Conservation (phyloP, 53 echinoderm and acorn worm species). For the Pentamera pediparva region DNA sequence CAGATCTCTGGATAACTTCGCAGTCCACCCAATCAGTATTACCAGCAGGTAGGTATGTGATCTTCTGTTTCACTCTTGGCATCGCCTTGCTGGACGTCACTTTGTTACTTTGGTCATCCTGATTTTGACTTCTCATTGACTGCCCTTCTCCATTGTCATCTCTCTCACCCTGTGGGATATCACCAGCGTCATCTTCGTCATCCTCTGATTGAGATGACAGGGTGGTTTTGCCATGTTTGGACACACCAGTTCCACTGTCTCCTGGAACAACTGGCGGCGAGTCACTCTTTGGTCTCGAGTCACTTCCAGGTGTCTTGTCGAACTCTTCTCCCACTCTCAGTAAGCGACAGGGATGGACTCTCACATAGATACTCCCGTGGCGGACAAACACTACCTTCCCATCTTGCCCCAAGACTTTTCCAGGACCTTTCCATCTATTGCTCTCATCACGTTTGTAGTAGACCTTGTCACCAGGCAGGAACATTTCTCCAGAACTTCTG, state of each 20-base stretch:
- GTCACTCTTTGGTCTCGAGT: background rate
- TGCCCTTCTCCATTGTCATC: background rate
- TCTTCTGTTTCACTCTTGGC: background rate
- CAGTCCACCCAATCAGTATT: background rate
- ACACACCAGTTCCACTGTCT: too few relatives aligned
- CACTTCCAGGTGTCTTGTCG: background rate
- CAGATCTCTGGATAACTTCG: conserved; percentile 1
- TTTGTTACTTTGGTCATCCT: background rate
- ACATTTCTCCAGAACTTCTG: background rate
- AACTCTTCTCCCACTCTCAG: too few relatives aligned
- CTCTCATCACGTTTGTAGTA: background rate
- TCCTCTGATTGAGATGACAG: background rate
- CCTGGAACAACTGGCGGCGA: too few relatives aligned
- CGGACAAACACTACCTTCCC: background rate
- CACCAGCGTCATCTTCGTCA: background rate
- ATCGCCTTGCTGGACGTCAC: background rate
- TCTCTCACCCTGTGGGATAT: background rate
- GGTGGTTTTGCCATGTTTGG: background rate
- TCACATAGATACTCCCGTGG: too few relatives aligned
- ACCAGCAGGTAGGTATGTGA: conserved; percentile 14
- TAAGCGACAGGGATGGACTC: too few relatives aligned
- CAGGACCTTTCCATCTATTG: background rate
- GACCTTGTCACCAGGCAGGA: conserved; percentile 6
- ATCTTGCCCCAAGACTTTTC: background rate
- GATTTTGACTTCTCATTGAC: background rate